Conservation (phyloP, 2,888 invertebrate genomes). For the Diogma glabrata region DNA sequence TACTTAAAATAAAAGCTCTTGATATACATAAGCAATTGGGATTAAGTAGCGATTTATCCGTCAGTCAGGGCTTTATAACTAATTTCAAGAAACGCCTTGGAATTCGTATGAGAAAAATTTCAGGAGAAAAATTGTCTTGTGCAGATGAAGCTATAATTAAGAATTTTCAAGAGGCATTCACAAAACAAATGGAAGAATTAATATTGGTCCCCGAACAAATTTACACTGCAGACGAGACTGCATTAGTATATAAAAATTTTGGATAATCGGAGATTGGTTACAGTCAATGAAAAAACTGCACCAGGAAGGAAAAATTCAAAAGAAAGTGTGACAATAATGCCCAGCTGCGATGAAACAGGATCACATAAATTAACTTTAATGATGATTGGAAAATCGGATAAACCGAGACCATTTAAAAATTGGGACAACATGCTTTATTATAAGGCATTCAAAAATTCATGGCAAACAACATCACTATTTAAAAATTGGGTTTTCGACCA, state of each 20-base stretch:
- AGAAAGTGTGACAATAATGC: slow-evolving; percentile 8
- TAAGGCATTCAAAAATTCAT: slow-evolving; percentile 3
- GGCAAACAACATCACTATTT: slow-evolving; percentile 4
- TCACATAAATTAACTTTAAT: slow-evolving; percentile 1
- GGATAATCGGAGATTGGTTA: slow-evolving; percentile 3
- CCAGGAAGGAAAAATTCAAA: slow-evolving; percentile 6
- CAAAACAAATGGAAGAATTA: background rate
- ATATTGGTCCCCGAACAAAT: background rate
- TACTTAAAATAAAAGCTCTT: background rate
- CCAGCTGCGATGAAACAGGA: slow-evolving; percentile 6
- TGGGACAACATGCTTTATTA: slow-evolving; percentile 1
- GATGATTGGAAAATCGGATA: slow-evolving; percentile 1
- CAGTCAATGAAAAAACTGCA: background rate
- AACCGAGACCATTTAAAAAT: background rate
- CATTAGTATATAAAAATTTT: slow-evolving; percentile 6
- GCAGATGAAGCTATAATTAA: background rate
- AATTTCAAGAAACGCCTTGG: background rate
- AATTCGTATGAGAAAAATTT: background rate
- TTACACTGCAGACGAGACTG: slow-evolving; percentile 7
- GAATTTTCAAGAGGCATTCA: slow-evolving; percentile 3
- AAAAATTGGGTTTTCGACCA: background rate
- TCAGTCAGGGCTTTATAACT: background rate
- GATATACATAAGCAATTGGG: background rate
- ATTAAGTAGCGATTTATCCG: slow-evolving; percentile 1
- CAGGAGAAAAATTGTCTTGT: background rate